Conservation (phyloP, 1,140 invertebrate species). For the Druon quercuslanigerum region DNA sequence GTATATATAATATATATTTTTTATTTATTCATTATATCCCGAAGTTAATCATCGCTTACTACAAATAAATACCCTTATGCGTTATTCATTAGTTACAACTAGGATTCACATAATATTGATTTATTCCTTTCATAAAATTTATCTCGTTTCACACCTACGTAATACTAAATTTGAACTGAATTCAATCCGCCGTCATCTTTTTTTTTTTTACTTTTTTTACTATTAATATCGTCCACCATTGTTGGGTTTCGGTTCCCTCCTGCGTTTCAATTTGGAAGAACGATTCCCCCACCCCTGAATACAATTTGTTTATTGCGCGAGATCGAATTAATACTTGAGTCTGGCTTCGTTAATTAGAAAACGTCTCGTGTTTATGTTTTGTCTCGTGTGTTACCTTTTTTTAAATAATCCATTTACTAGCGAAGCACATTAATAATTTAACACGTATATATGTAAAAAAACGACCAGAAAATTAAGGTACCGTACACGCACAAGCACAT, state of each 20-base stretch:
- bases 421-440: constrained; percentile 28
- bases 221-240: constrained; percentile 34
- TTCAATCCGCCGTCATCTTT: constrained; percentile 46
- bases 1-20: constrained; percentile 38
- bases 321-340: constrained; percentile 30
- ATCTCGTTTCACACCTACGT: constrained; percentile 49
- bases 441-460: constrained; percentile 28
- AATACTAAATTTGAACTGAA: constrained; percentile 61
- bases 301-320: constrained; percentile 19
- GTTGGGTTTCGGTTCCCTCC: constrained; percentile 21
- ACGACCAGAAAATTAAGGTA: constrained; percentile 29
- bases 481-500: constrained; percentile 23
- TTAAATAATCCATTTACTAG: constrained; percentile 12
- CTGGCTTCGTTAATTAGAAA: constrained; percentile 25
- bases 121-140: constrained; percentile 41
- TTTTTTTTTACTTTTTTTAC: constrained; percentile 30
- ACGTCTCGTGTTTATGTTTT: neutral
- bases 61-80: constrained; percentile 60
- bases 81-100: constrained; percentile 53
- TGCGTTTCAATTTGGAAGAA: constrained; percentile 28
- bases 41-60: constrained; percentile 44
- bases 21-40: constrained; percentile 34
- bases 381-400: neutral
- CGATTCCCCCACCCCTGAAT: constrained; percentile 12
- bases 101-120: constrained; percentile 48